These are phyloP conservation scores for Myiozetetes cayanensis DNA, from an alignment of 2,113 vertebrate genomes.

Conservation along the genomic window DNA sequence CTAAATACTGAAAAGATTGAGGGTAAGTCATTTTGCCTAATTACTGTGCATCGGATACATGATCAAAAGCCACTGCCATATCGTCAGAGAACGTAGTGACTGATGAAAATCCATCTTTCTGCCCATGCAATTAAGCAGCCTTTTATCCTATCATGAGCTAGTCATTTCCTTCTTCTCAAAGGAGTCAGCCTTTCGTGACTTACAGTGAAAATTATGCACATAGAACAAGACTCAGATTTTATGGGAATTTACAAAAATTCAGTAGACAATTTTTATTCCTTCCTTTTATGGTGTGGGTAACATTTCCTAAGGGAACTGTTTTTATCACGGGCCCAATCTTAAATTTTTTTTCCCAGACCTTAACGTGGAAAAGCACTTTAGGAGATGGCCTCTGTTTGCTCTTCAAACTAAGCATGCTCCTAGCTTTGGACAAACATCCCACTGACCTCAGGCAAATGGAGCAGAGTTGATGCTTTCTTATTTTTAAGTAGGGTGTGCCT, in stretches of 20 bases:
- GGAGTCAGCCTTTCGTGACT: conserved; percentile 1
- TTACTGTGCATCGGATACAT: not conserved
- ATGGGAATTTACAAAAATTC: conserved; percentile 12
- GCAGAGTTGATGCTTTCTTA: not conserved
- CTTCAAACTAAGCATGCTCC: not conserved
- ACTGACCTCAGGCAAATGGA: not conserved
- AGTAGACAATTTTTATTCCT: not conserved
- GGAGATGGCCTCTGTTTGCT: conserved; percentile 30
- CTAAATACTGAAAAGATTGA: conserved; percentile 51
- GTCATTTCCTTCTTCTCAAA: conserved; percentile 27
- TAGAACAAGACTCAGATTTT: not conserved
- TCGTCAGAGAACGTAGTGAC: not conserved
- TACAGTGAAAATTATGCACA: not conserved
- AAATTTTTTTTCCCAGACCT: conserved; percentile 12
- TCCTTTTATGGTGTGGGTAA: conserved; percentile 35
- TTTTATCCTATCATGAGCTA: not conserved
- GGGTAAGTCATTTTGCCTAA: conserved; percentile 56
- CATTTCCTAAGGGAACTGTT: not conserved
- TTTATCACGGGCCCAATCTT: not conserved
- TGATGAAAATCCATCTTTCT: conserved; percentile 15
- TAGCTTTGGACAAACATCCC: not conserved
- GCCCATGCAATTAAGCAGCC: not conserved
- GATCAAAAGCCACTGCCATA: not conserved
- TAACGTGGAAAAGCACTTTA: not conserved
- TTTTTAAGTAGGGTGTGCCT: not conserved